Evolutionary conservation across 2,888 invertebrate genomes (phyloP), one percentile per base, ranked within the genome.

Genomic region (Agrotis exclamationis): DNA sequence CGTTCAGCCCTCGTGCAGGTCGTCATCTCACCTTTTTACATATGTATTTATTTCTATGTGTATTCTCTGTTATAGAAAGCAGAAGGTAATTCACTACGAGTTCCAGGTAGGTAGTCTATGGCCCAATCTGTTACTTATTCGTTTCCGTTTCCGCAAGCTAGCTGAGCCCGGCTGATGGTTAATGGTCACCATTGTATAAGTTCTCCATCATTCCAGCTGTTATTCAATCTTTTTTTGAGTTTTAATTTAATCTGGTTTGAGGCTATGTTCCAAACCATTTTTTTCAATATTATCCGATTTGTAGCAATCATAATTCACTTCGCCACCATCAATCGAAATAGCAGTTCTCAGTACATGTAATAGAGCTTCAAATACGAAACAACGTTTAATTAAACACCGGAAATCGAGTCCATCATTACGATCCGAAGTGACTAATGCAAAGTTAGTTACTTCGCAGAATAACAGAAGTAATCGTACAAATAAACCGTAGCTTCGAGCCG

Each of bases 381-480:
- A 57, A 69, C 44, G 57, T 74, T 76, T 63, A 76, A 74, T 76
- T 57, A 70, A 74, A 53, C 51, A 58, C 48, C 56, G 80, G 75
- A 79, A 53, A 74, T 68, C 53, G 62, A 69, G 60, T 54, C 60
- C 74, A 79, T 68, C 60, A 69, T 62, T 62, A 48, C 60, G 53
- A 69, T 58, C 45, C 53, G 16, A 74, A 79, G 75, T 69, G 73
- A 78, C 68, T 74, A 70, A 79, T 67, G 62, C 54, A 56, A 68
- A 69, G 68, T 70, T 63, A 72, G 70, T 75, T 73, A 72, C 66
- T 76, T 80, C 78, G 63, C 66, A 63, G 78, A 79, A 82, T 70
- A 73, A 72, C 78, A 76, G 64, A 76, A 78, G 71, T 70, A 76
- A 74, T 70, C 47, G 59, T 53, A 72, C 60, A 83, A 73, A 82